phyloP scores from a whole-genome alignment of 2,797 vertebrate genomes.

The Emydoidea blandingii region DNA sequence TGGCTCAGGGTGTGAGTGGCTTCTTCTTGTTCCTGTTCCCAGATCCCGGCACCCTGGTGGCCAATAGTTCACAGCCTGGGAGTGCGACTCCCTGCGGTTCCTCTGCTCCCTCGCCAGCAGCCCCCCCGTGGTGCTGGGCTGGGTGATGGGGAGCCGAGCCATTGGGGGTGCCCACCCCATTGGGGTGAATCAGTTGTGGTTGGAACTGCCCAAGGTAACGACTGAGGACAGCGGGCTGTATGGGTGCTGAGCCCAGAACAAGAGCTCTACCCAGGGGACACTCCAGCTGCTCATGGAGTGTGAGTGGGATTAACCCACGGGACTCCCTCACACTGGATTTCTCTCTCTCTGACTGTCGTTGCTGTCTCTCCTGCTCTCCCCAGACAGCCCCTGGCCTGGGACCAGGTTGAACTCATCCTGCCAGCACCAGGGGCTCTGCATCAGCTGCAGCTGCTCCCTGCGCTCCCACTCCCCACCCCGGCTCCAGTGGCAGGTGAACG shows the following conservation, averaged over 20 bases:
- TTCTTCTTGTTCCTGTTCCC: not conserved
- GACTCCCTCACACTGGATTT: too few relatives aligned
- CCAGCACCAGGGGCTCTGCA: too few relatives aligned
- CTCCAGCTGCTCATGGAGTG: slow-evolving; percentile 55
- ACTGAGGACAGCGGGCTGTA: slow-evolving; percentile 32
- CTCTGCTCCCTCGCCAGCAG: slow-evolving; percentile 25
- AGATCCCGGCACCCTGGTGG: not conserved
- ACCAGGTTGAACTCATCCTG: too few relatives aligned
- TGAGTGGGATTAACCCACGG: slow-evolving; percentile 7
- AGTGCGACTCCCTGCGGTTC: slow-evolving; percentile 49
- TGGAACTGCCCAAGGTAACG: too few relatives aligned
- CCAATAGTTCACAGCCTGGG: not conserved
- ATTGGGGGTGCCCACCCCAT: not conserved
- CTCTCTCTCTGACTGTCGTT: too few relatives aligned
- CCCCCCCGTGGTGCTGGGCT: not conserved
- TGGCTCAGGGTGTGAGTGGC: too few relatives aligned
- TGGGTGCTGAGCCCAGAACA: slow-evolving; percentile 39
- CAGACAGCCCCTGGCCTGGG: too few relatives aligned
- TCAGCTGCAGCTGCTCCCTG: too few relatives aligned
- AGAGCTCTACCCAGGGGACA: not conserved
- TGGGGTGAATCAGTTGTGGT: not conserved
- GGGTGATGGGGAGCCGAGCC: slow-evolving; percentile 19
- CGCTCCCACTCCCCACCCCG: too few relatives aligned
- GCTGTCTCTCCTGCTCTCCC: not conserved
- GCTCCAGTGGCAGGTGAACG: too few relatives aligned